Evolutionary conservation across 2,888 invertebrate genomes (phyloP).

Genomic region (Drosophila mimetica): DNA sequence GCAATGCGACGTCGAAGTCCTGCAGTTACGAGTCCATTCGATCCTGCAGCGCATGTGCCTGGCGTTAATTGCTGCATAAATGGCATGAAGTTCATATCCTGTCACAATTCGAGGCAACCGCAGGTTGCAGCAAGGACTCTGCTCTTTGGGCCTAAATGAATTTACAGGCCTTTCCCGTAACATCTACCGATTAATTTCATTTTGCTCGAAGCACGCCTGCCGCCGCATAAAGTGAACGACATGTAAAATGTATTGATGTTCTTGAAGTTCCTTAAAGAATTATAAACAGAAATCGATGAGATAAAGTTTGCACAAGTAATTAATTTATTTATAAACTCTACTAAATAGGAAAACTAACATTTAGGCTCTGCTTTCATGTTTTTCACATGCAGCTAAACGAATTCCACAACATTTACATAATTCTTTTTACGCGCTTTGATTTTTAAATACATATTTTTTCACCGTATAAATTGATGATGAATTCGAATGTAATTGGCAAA

Average conservation of each 20-base stretch:
- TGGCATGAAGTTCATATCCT: conserved; percentile 75
- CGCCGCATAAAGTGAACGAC: background rate
- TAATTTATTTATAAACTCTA: background rate
- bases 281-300: background rate
- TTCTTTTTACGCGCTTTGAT: conserved; percentile 9
- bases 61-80: conserved; percentile 76
- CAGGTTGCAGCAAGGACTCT: conserved; percentile 41
- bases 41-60: conserved; percentile 50
- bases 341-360: too few relatives aligned
- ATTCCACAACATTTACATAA: conserved; percentile 5
- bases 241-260: conserved; percentile 9
- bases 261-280: background rate
- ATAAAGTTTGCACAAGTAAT: background rate
- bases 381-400: conserved; percentile 1
- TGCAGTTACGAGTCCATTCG: conserved; percentile 14
- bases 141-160: conserved; percentile 58
- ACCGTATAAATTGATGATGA: conserved; percentile 42
- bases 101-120: conserved; percentile 59
- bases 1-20: conserved; percentile 40
- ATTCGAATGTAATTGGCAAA: conserved; percentile 57
- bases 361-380: background rate
- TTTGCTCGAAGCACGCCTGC: conserved; percentile 51
- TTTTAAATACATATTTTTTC: conserved; percentile 25
- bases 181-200: conserved; percentile 72
- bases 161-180: conserved; percentile 64